A percentile compares a stretch with the other conserved stretches of the same genome.
Evolutionary conservation across 2,113 vertebrate genomes (phyloP).

Genomic region (Irena cyanogastra): DNA sequence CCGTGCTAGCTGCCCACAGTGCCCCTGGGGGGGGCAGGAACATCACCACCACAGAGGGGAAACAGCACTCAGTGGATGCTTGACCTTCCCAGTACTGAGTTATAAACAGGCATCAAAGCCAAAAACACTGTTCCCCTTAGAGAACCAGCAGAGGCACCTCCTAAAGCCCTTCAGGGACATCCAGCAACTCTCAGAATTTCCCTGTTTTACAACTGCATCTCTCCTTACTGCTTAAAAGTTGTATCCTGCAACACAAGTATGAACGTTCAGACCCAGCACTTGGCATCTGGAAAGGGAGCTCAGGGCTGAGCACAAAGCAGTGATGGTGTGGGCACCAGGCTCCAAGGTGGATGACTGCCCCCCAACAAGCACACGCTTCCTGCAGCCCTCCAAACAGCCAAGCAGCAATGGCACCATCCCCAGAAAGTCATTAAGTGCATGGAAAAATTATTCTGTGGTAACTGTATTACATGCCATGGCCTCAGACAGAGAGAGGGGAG

Average conservation of each 20-base stretch:
- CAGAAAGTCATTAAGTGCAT: background rate
- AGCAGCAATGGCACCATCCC: rapidly evolving
- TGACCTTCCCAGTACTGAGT: background rate
- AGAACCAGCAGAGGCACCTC: background rate
- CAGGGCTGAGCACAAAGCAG: background rate
- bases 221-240: background rate
- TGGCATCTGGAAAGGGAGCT: background rate
- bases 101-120: background rate
- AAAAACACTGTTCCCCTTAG: background rate
- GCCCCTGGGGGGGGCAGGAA: background rate
- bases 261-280: background rate
- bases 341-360: too few relatives aligned
- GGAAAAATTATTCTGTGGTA: background rate
- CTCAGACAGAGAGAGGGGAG: background rate
- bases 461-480: rapidly evolving
- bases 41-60: rapidly evolving
- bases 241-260: background rate
- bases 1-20: rapidly evolving
- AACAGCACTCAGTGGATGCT: background rate
- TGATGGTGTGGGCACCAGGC: background rate
- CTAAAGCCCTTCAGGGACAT: background rate
- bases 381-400: background rate
- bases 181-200: background rate
- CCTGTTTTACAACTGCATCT: background rate
- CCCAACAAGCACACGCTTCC: rapidly evolving